Evolutionary conservation across 2,888 invertebrate genomes (phyloP).

Genomic region (Rhabditoides inermis): DNA sequence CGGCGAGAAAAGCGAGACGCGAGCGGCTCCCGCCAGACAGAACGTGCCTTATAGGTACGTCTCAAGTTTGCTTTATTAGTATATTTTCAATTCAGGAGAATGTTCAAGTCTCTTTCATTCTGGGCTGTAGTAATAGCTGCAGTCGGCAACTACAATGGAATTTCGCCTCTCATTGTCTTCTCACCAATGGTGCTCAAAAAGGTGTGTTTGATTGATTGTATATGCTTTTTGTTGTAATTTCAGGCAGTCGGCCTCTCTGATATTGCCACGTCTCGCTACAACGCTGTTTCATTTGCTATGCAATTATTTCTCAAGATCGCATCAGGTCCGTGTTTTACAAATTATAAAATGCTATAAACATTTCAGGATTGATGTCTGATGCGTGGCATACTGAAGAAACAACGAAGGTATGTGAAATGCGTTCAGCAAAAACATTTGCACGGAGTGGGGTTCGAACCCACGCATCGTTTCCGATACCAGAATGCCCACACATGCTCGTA

Average conservation of each 20-base stretch:
- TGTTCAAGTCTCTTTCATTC: slow-evolving; percentile 12
- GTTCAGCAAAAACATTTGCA: no score
- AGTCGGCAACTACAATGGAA: slow-evolving; percentile 19
- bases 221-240: background rate
- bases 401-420: no score
- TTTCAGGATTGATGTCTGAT: no score
- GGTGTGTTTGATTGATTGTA: background rate
- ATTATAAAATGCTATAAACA: no score
- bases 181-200: slow-evolving; percentile 10
- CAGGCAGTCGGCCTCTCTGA: slow-evolving; percentile 14
- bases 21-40: background rate
- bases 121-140: slow-evolving; percentile 15
- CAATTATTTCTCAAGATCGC: slow-evolving; percentile 17
- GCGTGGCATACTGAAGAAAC: no score
- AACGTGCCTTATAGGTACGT: slow-evolving; percentile 4
- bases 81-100: slow-evolving; percentile 5
- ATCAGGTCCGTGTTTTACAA: no score
- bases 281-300: slow-evolving; percentile 12
- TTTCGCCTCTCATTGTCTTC: slow-evolving; percentile 18
- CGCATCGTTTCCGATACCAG: no score
- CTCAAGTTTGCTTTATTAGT: background rate
- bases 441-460: no score
- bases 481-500: no score
- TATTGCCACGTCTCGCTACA: slow-evolving; percentile 11
- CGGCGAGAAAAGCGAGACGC: background rate